Evolutionary conservation across 1,140 invertebrate species (phyloP).

Genomic region (Sogatella furcifera): DNA sequence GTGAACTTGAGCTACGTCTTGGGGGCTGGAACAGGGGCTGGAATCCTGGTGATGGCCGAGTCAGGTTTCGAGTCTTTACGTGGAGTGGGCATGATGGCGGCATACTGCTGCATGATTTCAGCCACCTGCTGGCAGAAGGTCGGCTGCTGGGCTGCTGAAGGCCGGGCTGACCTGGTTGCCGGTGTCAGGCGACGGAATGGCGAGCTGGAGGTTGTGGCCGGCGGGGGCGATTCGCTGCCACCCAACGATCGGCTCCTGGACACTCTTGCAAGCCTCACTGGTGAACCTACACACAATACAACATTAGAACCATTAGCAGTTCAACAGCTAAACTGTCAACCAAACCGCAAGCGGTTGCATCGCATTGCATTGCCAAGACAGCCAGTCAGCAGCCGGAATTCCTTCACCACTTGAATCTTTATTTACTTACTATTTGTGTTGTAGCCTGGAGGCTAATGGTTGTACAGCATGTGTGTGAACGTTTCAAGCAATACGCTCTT

Average conservation of each 20-base stretch:
- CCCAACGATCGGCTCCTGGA: slow-evolving; percentile 22
- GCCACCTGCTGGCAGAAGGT: slow-evolving; percentile 48
- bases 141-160: slow-evolving; percentile 26
- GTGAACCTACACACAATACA: slow-evolving; percentile 27
- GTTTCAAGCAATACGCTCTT: too few relatives aligned
- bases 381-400: too few relatives aligned
- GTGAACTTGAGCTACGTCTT: slow-evolving; percentile 22
- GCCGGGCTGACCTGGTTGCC: slow-evolving; percentile 13
- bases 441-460: too few relatives aligned
- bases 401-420: too few relatives aligned
- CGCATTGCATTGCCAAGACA: too few relatives aligned
- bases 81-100: slow-evolving; percentile 32
- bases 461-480: too few relatives aligned
- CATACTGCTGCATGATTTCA: slow-evolving; percentile 33
- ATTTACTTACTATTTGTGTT: too few relatives aligned
- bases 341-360: too few relatives aligned
- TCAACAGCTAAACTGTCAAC: too few relatives aligned
- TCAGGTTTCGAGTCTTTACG: slow-evolving; percentile 44
- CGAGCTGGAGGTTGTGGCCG: slow-evolving; percentile 8
- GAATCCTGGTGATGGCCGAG: slow-evolving; percentile 38
- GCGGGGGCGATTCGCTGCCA: slow-evolving; percentile 26
- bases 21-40: slow-evolving; percentile 44
- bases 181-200: slow-evolving; percentile 19
- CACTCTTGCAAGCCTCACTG: slow-evolving; percentile 30
- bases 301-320: too few relatives aligned